These are phyloP conservation scores for Gymnodraco acuticeps DNA, from an alignment of 2,797 vertebrate genomes.

Conservation along the genomic window DNA sequence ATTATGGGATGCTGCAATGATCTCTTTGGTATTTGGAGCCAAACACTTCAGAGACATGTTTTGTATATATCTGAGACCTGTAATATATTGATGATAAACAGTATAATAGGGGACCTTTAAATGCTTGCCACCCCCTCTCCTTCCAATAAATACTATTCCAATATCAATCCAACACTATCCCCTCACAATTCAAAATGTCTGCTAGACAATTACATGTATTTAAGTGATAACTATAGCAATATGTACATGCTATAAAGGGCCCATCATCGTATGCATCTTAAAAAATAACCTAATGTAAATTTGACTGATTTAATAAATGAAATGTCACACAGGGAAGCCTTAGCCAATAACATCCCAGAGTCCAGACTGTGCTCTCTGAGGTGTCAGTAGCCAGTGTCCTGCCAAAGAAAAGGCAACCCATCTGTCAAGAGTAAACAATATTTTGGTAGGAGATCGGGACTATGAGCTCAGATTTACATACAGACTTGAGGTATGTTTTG, in stretches of 20 bases:
- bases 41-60: no score
- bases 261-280: conserved; percentile 25
- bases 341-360: conserved; percentile 40
- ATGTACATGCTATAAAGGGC: conserved; percentile 26
- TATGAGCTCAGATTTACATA: conserved; percentile 14
- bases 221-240: conserved; percentile 56
- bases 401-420: conserved; percentile 50
- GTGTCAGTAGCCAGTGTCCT: conserved; percentile 54
- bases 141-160: background rate
- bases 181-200: conserved; percentile 1
- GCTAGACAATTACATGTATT: conserved; percentile 1
- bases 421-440: conserved; percentile 50
- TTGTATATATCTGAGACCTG: no score
- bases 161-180: conserved; percentile 1
- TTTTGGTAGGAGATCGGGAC: conserved; percentile 25
- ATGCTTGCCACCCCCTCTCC: background rate
- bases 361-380: conserved; percentile 48
- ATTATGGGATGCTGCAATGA: no score
- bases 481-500: conserved; percentile 24
- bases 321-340: conserved; percentile 29
- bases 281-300: conserved; percentile 27
- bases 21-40: no score
- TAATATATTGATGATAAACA: no score
- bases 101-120: background rate
- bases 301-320: conserved; percentile 25